Base-by-base conservation (phyloP, 2,113 vertebrate genomes). In the Etia nguti region DNA sequence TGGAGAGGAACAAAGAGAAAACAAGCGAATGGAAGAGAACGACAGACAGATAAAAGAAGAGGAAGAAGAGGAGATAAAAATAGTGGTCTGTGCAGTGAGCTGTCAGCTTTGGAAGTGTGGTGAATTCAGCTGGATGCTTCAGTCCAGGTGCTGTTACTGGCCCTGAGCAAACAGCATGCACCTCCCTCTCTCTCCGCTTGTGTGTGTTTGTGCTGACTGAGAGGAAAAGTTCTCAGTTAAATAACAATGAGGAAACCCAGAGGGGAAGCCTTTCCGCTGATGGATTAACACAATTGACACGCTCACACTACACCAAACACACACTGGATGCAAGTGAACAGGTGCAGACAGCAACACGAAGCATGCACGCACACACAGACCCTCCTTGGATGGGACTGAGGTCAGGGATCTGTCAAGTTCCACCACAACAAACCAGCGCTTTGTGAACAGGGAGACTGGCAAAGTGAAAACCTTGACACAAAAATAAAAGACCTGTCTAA, bases 171-270 rank as follows among this genome's bases (percentile, higher is more conserved):
- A 65, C 13, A 60, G 55, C 75, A 57, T 8, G 73, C 43, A 43
- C 31, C 52, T 48, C 12, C 8, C 15, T 16, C 54, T 18, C 18
- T 41, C 26, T 29, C 18, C 4, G 16, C 38, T 36, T 41, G 41
- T 36, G 43, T 22, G 62, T 29, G 73, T 81, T 81, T 86, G 50
- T 92, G 89, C 92, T 91, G 83, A 91, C 60, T 22, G 48, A 54
- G 84, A 81, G 70, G 79, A 90, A 91, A 88, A 86, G 89, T 86
- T 92, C 84, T 48, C 52, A 26, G 16, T 79, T 81, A 31, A 90
- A 83, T 75, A 86, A 79, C 84, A 73, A 26, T 20, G 57, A 81
- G 77, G 85, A 85, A 80, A 48, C 56, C 91, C 57, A 8, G 68
- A 79, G 85, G 65, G 38, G 16, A 20, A 48, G 54, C 86, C 57